Evolutionary conservation across 2,113 vertebrate genomes (phyloP).

Genomic region (Trinectes maculatus): DNA sequence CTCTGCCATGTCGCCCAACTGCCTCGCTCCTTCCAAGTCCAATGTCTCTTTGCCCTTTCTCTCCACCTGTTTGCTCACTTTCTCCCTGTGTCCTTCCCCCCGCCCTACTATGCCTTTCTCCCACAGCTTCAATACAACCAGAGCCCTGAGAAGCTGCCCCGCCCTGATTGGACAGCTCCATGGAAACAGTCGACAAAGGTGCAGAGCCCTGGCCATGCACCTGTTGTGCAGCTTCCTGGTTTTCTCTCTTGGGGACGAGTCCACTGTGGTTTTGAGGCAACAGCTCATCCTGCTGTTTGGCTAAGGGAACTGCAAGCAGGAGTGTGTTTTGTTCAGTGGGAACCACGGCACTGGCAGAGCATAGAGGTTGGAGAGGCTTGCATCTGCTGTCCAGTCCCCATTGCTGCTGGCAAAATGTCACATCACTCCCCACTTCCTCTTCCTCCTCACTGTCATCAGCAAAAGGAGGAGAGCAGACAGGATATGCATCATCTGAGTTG

Average conservation of each 20-base stretch:
- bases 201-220: conserved; percentile 72
- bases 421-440: conserved; percentile 39
- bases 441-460: conserved; percentile 55
- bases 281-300: conserved; percentile 71
- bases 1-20: conserved; percentile 4
- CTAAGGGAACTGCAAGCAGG: conserved; percentile 18
- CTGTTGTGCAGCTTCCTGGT: conserved; percentile 80
- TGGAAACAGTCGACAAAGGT: conserved; percentile 78
- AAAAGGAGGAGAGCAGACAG: conserved; percentile 39
- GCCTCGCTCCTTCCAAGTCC: conserved; percentile 32
- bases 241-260: conserved; percentile 40
- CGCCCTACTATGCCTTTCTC: conserved; percentile 58
- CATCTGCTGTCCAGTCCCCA: conserved; percentile 30
- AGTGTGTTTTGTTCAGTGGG: conserved; percentile 1
- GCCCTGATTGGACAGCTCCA: conserved; percentile 69
- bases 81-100: conserved; percentile 55
- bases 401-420: conserved; percentile 32
- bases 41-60: conserved; percentile 51
- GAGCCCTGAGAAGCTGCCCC: conserved; percentile 48
- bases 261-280: conserved; percentile 31
- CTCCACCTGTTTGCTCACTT: conserved; percentile 64
- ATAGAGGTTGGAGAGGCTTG: conserved; percentile 13
- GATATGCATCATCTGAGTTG: background rate
- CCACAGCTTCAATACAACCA: conserved; percentile 56
- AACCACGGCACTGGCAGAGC: conserved; percentile 2